Conservation (phyloP, 2,797 vertebrate species). For the Amniataba percoides region DNA sequence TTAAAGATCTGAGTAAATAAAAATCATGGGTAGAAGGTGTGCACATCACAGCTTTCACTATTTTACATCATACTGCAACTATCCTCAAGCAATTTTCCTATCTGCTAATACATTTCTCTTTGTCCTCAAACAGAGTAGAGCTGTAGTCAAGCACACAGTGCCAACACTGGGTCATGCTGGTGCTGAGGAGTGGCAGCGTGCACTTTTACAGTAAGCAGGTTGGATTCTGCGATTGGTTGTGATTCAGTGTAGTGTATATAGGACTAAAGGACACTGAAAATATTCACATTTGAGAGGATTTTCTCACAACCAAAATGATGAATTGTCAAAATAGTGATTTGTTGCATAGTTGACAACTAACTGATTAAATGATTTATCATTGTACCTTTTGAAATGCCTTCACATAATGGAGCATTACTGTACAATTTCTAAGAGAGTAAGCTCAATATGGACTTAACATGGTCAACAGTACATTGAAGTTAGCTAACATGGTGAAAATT, state of each 20-base stretch:
- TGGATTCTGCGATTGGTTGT: background rate
- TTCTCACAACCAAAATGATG: too few relatives aligned
- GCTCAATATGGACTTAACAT: background rate
- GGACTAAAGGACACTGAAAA: too few relatives aligned
- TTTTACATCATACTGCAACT: background rate
- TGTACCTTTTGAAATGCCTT: background rate
- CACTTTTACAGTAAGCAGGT: conserved; percentile 1
- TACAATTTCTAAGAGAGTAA: background rate
- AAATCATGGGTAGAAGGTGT: background rate
- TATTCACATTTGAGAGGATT: too few relatives aligned
- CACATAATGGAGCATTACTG: conserved; percentile 7
- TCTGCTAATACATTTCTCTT: background rate
- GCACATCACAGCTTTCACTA: background rate
- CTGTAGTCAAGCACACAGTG: conserved; percentile 5
- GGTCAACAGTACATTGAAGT: background rate
- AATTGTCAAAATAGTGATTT: too few relatives aligned
- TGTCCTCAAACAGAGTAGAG: background rate
- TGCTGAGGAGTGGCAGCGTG: background rate
- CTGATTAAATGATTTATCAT: too few relatives aligned
- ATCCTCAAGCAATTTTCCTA: conserved; percentile 2
- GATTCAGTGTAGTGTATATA: too few relatives aligned
- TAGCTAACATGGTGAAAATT: background rate
- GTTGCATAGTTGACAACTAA: too few relatives aligned
- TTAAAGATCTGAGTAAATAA: background rate
- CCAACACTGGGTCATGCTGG: background rate